Evolutionary conservation across 2,113 vertebrate species (phyloP), one percentile per base, ranked within the genome.

Genomic region (Triplophysa siluroides): DNA sequence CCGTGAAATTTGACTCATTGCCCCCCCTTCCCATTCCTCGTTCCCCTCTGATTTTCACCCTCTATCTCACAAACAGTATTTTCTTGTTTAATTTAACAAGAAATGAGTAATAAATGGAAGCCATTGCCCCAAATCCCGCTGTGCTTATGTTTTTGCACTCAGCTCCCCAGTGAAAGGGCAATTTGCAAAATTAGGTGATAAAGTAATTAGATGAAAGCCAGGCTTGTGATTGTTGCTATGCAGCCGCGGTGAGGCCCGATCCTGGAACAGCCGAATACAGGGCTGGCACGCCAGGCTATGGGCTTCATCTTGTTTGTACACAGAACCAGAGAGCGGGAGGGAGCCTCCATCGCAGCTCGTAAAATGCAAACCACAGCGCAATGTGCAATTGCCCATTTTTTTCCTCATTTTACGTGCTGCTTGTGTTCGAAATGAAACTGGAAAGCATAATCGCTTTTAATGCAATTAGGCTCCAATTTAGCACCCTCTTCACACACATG

Each of bases 171-270:
- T 95, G 95, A 95, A 96, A 96, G 95, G 94, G 94, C 95, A 97
- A 98, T 98, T 98, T 98, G 96, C 96, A 94, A 96, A 98, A 97
- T 98, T 94, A 98, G 95, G 95, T 96, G 96, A 96, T 95, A 92
- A 95, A 95, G 95, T 98, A 97, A 99, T 98, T 98, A 97, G 97
- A 96, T 94, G 94, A 94, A 98, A 94, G 95, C 93, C 88, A 92
- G 92, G 91, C 90, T 91, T 92, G 92, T 95, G 95, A 95, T 94
- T 94, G 94, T 94, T 94, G 93, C 94, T 92, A 90, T 92, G 92
- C 93, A 89, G 90, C 92, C 91, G 90, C 85, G 56, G 60, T 13
- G 66, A 83, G 65, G 81, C 90, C 91, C 60, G 85, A 94, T 93
- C 90, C 90, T 92, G 91, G 93, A 94, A 95, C 92, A 92, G 90